Percentiles rank a stretch among this genome's conserved stretches.
Evolutionary conservation across 2,797 vertebrate species (phyloP).

Genomic region (Sebastes iracundus): DNA sequence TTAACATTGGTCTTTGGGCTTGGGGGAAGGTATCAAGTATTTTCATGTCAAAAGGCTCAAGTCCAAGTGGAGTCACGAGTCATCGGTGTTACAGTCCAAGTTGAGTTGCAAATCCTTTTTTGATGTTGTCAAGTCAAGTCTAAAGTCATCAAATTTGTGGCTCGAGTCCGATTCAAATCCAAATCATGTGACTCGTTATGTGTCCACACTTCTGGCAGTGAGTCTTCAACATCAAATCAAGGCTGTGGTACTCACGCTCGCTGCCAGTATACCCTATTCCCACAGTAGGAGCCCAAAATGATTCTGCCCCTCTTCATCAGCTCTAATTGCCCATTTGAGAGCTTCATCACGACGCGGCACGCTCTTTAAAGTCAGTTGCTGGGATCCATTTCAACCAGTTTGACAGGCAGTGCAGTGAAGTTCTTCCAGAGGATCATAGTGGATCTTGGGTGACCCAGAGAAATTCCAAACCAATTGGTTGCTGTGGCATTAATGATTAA

Average conservation of each 20-base stretch:
- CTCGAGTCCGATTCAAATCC: no score
- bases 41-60: no score
- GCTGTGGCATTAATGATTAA: conserved; percentile 72
- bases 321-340: conserved; percentile 61
- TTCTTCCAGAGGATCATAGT: conserved; percentile 59
- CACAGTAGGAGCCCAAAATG: conserved; percentile 43
- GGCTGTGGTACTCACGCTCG: background rate
- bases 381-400: conserved; percentile 53
- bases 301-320: conserved; percentile 55
- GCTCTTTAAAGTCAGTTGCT: conserved; percentile 38
- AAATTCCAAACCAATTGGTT: conserved; percentile 68
- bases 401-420: conserved; percentile 25
- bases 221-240: conserved; percentile 17
- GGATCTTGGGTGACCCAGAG: conserved; percentile 58
- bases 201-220: background rate
- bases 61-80: no score
- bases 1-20: no score
- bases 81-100: no score
- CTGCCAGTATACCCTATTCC: conserved; percentile 4
- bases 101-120: no score
- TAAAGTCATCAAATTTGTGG: no score
- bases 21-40: no score
- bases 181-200: no score
- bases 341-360: conserved; percentile 39
- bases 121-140: no score